A percentile compares a stretch with the other conserved stretches of the same genome.
Conservation (phyloP, 2,797 vertebrate genomes). For the Eutrigla gurnardus region DNA sequence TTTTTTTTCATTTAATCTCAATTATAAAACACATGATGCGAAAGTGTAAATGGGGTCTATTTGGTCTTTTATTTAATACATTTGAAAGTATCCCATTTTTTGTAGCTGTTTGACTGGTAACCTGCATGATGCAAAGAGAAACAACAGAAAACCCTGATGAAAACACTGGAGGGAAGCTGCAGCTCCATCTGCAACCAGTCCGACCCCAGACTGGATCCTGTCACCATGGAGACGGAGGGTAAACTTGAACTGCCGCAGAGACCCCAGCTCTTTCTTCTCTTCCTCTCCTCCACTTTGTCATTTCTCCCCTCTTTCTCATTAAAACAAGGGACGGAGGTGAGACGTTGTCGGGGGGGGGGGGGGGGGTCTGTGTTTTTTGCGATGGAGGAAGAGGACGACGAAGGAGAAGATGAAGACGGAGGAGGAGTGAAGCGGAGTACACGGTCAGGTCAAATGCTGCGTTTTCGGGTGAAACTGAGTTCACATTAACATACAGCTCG, state of each 20-base stretch:
- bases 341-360: background rate
- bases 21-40: background rate
- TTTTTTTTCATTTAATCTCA: background rate
- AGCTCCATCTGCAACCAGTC: background rate
- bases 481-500: slow-evolving; percentile 95
- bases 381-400: slow-evolving; percentile 28
- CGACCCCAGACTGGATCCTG: background rate
- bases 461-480: slow-evolving; percentile 94
- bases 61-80: too few species aligned
- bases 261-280: background rate
- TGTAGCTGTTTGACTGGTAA: background rate
- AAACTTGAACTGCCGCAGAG: slow-evolving; percentile 32
- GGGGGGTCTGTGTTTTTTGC: slow-evolving; percentile 7
- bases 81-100: background rate
- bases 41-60: background rate
- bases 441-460: slow-evolving; percentile 90
- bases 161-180: background rate
- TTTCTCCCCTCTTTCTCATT: slow-evolving; percentile 15
- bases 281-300: background rate
- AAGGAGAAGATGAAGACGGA: background rate
- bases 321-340: slow-evolving; percentile 18
- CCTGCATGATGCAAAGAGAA: background rate
- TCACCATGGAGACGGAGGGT: slow-evolving; percentile 37
- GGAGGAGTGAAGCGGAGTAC: slow-evolving; percentile 76
- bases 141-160: background rate